These are phyloP conservation scores for Oncorhynchus nerka DNA, from an alignment of 2,113 vertebrate genomes.

Conservation along the genomic window DNA sequence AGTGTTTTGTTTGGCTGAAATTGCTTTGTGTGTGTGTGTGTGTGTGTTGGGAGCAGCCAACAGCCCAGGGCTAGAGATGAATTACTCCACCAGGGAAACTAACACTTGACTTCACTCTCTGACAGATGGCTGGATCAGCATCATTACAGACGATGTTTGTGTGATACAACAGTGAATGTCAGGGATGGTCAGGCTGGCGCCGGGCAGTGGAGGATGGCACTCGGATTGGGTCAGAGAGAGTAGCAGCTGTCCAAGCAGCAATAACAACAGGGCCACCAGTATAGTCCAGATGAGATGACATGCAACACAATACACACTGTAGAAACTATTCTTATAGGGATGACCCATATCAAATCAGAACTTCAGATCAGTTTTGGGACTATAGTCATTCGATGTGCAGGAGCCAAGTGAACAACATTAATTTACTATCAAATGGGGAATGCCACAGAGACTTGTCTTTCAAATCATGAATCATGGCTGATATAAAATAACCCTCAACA, in stretches of 20 bases:
- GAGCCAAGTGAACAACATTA: no score
- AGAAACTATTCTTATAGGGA: background rate
- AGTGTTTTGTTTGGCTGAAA: background rate
- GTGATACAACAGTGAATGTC: background rate
- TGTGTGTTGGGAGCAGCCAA: background rate
- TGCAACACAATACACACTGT: no score
- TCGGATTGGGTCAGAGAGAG: constrained; percentile 10
- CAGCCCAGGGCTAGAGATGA: constrained; percentile 19
- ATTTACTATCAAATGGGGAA: no score
- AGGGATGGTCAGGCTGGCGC: background rate
- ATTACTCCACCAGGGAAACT: constrained; percentile 29
- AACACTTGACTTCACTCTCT: constrained; percentile 10
- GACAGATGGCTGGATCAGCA: constrained; percentile 33
- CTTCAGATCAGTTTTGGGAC: background rate
- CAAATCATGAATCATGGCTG: no score
- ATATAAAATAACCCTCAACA: background rate
- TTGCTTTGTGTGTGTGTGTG: background rate
- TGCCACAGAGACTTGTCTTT: no score
- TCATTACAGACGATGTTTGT: constrained; percentile 15
- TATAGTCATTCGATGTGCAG: no score
- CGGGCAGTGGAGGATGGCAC: background rate
- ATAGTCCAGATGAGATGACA: background rate
- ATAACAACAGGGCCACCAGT: background rate
- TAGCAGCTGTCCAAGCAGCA: background rate
- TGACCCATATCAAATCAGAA: background rate